phyloP scores from a whole-genome alignment of 2,888 invertebrate species.

The Atethmia centrago region DNA sequence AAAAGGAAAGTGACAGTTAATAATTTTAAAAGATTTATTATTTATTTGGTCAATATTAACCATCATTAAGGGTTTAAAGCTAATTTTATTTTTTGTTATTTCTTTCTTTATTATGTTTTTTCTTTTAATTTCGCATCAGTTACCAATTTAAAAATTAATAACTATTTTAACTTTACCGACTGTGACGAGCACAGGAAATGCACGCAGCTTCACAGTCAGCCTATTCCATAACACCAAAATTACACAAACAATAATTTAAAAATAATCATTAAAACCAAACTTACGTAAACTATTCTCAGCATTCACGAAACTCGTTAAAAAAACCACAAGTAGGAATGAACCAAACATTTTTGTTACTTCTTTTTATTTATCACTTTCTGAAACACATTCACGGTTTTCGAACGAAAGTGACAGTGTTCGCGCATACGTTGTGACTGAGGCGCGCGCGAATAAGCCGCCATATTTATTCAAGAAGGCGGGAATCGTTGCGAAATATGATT shows the following conservation, averaged over 20 bases:
- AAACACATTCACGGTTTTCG: conserved; percentile 57
- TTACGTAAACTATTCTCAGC: conserved; percentile 73
- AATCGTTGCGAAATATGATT: conserved; percentile 63
- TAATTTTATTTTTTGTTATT: background rate
- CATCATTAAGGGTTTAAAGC: background rate
- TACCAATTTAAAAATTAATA: background rate
- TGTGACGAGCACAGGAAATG: conserved; percentile 17
- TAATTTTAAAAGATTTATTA: background rate
- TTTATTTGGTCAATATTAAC: too few relatives aligned
- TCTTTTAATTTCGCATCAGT: background rate
- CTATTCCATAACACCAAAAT: conserved; percentile 8
- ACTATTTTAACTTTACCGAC: conserved; percentile 12
- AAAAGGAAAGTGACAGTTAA: background rate
- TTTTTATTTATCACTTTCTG: conserved; percentile 56
- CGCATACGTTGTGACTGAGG: conserved; percentile 66
- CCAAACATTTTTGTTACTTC: conserved; percentile 62
- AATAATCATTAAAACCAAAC: conserved; percentile 44
- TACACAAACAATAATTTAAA: background rate
- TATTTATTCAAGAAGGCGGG: conserved; percentile 68
- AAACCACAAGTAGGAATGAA: conserved; percentile 66
- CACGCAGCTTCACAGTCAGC: background rate
- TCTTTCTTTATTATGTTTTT: background rate
- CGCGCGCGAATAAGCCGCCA: conserved; percentile 68
- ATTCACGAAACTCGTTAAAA: conserved; percentile 64
- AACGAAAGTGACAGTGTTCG: conserved; percentile 64